phyloP scores from a whole-genome alignment of 2,113 vertebrate species.

The Donacobius atricapilla region DNA sequence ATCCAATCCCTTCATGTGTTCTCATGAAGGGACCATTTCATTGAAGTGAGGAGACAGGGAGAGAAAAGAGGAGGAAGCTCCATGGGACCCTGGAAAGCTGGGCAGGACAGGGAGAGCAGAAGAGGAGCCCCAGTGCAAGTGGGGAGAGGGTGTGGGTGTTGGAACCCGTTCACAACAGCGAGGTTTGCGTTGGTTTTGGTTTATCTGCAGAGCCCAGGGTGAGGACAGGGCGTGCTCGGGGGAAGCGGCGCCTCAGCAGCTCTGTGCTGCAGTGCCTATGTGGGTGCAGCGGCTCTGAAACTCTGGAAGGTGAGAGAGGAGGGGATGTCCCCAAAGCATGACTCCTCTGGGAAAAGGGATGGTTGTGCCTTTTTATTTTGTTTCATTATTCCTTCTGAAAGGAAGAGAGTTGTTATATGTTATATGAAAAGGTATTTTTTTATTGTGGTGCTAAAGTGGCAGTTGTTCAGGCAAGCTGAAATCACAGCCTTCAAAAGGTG shows the following conservation, averaged over 20 bases:
- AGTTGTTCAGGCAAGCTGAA: slow-evolving; percentile 25
- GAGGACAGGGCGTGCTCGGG: rapidly evolving
- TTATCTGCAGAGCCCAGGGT: not conserved
- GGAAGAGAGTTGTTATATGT: slow-evolving; percentile 5
- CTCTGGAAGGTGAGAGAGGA: not conserved
- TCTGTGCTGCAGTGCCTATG: rapidly evolving
- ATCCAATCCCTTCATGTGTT: rapidly evolving
- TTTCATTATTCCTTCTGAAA: slow-evolving; percentile 8
- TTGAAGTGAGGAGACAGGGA: not conserved
- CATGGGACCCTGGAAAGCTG: not conserved
- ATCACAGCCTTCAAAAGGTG: slow-evolving; percentile 4
- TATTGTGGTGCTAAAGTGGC: slow-evolving; percentile 40
- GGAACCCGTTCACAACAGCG: rapidly evolving
- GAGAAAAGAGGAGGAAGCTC: not conserved
- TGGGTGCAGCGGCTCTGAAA: not conserved
- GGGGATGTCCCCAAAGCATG: not conserved
- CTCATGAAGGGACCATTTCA: not conserved
- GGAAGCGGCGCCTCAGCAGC: rapidly evolving
- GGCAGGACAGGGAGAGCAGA: not conserved
- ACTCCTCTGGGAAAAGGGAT: not conserved
- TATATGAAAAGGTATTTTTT: slow-evolving; percentile 43
- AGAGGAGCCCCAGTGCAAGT: not conserved
- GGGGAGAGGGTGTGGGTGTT: rapidly evolving
- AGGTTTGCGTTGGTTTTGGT: not conserved
- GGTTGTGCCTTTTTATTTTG: not conserved